Percentiles rank a stretch among this genome's conserved stretches.
Conservation (phyloP, 2,113 vertebrate genomes). For the Perca fluviatilis region DNA sequence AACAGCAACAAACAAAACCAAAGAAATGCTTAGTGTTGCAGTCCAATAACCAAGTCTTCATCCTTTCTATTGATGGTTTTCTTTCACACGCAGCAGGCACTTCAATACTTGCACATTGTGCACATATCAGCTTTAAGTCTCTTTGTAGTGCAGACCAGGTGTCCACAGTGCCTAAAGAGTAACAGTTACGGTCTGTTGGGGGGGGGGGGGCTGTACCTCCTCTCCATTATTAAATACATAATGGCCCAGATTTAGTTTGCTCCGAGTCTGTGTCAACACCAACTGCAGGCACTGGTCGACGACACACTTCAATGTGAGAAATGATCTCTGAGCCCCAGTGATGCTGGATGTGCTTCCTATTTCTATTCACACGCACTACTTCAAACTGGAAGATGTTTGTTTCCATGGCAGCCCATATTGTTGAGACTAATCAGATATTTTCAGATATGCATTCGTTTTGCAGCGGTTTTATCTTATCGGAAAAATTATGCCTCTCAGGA, state of each 20-base stretch:
- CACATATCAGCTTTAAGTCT: constrained; percentile 25
- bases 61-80: constrained; percentile 1
- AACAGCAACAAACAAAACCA: neutral
- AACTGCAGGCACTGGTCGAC: constrained; percentile 58
- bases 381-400: constrained; percentile 48
- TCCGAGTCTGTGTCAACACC: constrained; percentile 64
- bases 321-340: constrained; percentile 61
- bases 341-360: constrained; percentile 47
- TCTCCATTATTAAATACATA: constrained; percentile 73
- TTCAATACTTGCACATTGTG: constrained; percentile 25
- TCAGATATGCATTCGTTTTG: constrained; percentile 47
- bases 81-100: constrained; percentile 8
- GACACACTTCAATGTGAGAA: constrained; percentile 71
- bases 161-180: constrained; percentile 35
- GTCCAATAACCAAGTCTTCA: neutral
- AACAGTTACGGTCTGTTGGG: constrained; percentile 13
- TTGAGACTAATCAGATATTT: constrained; percentile 58
- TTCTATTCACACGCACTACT: constrained; percentile 33
- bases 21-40: neutral
- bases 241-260: constrained; percentile 72
- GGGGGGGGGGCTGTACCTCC: constrained; percentile 24
- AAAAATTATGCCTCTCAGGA: constrained; percentile 11
- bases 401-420: constrained; percentile 55
- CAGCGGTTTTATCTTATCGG: constrained; percentile 51
- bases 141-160: constrained; percentile 25